These are phyloP conservation scores for Esperia sulphurella DNA, from an alignment of 2,888 invertebrate species.

Conservation along the genomic window DNA sequence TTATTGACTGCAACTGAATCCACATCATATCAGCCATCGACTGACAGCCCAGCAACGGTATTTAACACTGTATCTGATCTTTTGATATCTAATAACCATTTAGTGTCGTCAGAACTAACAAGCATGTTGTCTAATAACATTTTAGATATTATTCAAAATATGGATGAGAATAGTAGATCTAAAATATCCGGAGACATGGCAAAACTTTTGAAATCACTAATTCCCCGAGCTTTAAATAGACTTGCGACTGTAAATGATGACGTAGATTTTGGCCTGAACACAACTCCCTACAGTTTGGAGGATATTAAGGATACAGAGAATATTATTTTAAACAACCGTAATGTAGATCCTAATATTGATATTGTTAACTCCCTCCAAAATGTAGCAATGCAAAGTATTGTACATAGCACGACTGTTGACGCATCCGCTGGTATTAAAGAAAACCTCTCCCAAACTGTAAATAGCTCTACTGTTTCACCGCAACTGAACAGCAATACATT, in stretches of 20 bases:
- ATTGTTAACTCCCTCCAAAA: constrained; percentile 52
- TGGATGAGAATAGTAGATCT: constrained; percentile 66
- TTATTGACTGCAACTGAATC: constrained; percentile 55
- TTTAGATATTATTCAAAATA: constrained; percentile 61
- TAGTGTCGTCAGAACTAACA: constrained; percentile 74
- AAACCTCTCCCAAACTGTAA: constrained; percentile 41
- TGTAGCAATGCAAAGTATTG: constrained; percentile 42
- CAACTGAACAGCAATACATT: constrained; percentile 28
- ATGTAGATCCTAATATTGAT: constrained; percentile 21
- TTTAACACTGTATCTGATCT: constrained; percentile 73
- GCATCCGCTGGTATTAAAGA: constrained; percentile 28
- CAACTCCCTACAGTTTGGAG: constrained; percentile 73
- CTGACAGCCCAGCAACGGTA: constrained; percentile 71
- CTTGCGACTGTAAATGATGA: constrained; percentile 49
- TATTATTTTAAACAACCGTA: constrained; percentile 38
- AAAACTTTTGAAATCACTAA: constrained; percentile 70
- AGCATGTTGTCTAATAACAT: constrained; percentile 76
- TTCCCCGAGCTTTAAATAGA: constrained; percentile 68
- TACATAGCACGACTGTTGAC: constrained; percentile 51
- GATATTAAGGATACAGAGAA: constrained; percentile 70
- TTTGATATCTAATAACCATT: constrained; percentile 65
- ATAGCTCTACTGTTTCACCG: constrained; percentile 40
- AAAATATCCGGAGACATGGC: constrained; percentile 75
- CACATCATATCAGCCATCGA: constrained; percentile 52
- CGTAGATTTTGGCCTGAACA: constrained; percentile 52